Evolutionary conservation across 2,113 vertebrate species (phyloP).

Genomic region (Nothobranchius kuhntae): DNA sequence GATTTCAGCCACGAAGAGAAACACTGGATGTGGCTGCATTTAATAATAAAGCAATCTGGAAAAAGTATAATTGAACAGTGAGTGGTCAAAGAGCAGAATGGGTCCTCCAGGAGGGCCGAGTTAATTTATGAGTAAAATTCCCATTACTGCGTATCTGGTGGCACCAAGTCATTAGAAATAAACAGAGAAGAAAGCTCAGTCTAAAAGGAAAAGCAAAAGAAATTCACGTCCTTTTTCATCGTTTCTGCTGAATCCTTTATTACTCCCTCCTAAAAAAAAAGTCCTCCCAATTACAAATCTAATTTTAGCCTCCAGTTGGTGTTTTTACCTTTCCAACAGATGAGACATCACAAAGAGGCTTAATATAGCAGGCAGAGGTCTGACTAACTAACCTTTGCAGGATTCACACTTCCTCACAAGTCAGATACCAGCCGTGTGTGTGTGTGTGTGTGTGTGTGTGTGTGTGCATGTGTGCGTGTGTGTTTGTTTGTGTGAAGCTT

Average conservation of each 20-base stretch:
- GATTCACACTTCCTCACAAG: slow-evolving; percentile 38
- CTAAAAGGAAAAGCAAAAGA: slow-evolving; percentile 57
- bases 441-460: background rate
- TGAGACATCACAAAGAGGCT: slow-evolving; percentile 26
- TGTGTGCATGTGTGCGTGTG: background rate
- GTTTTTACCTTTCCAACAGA: slow-evolving; percentile 70
- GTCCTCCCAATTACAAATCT: slow-evolving; percentile 70
- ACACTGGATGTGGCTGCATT: slow-evolving; percentile 46
- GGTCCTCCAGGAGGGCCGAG: slow-evolving; percentile 53
- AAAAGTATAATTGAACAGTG: slow-evolving; percentile 49
- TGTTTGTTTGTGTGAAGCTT: background rate
- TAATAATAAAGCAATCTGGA: slow-evolving; percentile 51
- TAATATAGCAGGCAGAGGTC: slow-evolving; percentile 61
- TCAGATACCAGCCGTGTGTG: slow-evolving; percentile 9
- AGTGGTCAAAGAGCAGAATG: slow-evolving; percentile 71
- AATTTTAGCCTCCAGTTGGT: slow-evolving; percentile 70
- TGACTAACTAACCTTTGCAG: slow-evolving; percentile 52
- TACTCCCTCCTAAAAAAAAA: slow-evolving; percentile 59
- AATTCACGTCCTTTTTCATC: slow-evolving; percentile 32
- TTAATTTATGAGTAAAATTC: slow-evolving; percentile 76
- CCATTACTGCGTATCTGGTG: slow-evolving; percentile 74
- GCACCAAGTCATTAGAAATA: slow-evolving; percentile 73
- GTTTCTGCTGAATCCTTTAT: slow-evolving; percentile 46
- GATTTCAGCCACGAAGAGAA: slow-evolving; percentile 19
- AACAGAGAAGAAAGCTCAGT: slow-evolving; percentile 65